Evolutionary conservation across 1,140 invertebrate species (phyloP).

Genomic region (Paramacrobiotus metropolitanus): DNA sequence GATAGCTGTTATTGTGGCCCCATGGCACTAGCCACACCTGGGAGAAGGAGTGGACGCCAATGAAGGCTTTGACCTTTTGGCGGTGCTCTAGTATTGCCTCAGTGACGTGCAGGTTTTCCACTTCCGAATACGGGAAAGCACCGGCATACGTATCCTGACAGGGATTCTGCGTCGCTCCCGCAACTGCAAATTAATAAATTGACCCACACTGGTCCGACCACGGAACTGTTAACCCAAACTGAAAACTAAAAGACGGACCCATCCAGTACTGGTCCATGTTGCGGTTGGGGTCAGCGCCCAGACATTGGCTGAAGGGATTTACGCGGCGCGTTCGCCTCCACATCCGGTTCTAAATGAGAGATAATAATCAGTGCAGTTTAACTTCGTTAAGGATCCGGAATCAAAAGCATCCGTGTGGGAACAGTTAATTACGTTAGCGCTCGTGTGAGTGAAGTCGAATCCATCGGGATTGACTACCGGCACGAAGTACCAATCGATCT

Average conservation of each 20-base stretch:
- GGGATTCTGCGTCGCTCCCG: not conserved
- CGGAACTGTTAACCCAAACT: not conserved
- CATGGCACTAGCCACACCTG: not conserved
- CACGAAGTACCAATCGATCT: conserved; percentile 57
- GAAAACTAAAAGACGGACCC: not conserved
- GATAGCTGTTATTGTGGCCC: too few species aligned
- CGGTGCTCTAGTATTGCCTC: not conserved
- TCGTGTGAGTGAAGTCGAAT: conserved; percentile 41
- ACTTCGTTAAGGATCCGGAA: not conserved
- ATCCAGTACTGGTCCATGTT: conserved; percentile 9
- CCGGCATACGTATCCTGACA: not conserved
- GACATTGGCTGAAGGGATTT: conserved; percentile 7
- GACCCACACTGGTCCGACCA: too few species aligned
- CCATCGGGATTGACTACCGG: conserved; percentile 62
- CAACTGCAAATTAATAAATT: not conserved
- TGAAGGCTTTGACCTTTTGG: not conserved
- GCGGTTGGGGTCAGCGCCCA: conserved; percentile 8
- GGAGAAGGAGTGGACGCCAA: not conserved
- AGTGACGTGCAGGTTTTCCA: not conserved
- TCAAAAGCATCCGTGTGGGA: not conserved
- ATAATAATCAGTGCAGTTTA: too few species aligned
- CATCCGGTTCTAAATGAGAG: conserved; percentile 10
- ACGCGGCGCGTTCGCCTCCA: conserved; percentile 9
- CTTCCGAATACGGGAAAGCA: not conserved
- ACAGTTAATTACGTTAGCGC: not conserved